Conservation (phyloP, 2,113 vertebrate genomes). For the Physeter macrocephalus region DNA sequence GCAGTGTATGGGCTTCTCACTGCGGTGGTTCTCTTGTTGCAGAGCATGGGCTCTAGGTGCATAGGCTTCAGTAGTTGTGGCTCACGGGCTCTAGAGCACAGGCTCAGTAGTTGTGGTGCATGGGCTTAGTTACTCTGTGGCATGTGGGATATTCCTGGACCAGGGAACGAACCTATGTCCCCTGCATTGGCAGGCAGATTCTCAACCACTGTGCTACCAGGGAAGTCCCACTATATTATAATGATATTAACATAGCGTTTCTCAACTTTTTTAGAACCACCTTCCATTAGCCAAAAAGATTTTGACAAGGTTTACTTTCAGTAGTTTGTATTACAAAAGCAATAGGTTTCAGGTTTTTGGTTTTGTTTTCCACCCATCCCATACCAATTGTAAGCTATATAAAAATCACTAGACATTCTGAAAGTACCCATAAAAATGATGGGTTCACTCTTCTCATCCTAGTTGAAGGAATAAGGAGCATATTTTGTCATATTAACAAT, state of each 20-base stretch:
- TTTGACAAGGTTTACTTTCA: neutral
- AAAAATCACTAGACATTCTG: neutral
- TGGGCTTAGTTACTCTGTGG: too few species aligned
- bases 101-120: too few species aligned
- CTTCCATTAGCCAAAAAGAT: neutral
- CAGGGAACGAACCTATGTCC: too few species aligned
- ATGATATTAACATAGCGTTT: neutral
- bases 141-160: too few species aligned
- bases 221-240: neutral
- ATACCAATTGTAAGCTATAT: neutral
- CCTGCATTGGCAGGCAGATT: too few species aligned
- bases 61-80: too few species aligned
- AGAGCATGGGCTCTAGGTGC: too few species aligned
- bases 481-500: neutral
- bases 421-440: neutral
- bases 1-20: too few species aligned
- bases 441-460: neutral
- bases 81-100: too few species aligned
- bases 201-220: too few species aligned
- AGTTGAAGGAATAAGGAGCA: neutral
- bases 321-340: conserved; percentile 10
- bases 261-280: neutral
- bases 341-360: neutral
- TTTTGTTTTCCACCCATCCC: neutral
- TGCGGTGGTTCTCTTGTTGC: too few species aligned